Base-by-base conservation (phyloP, 2,797 vertebrate genomes). In the Poeciliopsis paucimaculata region DNA sequence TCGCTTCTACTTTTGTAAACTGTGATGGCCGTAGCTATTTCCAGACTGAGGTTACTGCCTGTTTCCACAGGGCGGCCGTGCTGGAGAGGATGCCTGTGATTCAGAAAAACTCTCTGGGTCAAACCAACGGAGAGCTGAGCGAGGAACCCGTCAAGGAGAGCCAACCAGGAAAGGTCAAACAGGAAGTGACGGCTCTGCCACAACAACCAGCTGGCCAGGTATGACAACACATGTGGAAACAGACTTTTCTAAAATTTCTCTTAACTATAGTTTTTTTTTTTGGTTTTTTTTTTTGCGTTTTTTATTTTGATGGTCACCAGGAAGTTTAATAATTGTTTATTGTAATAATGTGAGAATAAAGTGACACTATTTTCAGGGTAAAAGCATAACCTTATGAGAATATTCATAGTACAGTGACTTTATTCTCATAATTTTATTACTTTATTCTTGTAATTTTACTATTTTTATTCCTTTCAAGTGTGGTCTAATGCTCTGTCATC, bases 1-100 rank as follows among this genome's bases (percentile, higher is more conserved):
- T 13, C 15, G 16, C 15, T 18, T 9, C 6, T 18, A 15, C 28
- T 62, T n/a, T 15, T 6, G n/a, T 8, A 9, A 1, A 18, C 31
- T 8, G 15, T 16, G 57, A 8, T 3, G 31, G 16, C 31, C 9
- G 31, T 4, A 34, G 60, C 18, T 36, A 1, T 20, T 36, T 36
- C 31, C 31, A 20, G 16, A 0, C 43, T 66, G n/a, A 83, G 72
- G 41, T 9, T 1, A 18, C 3, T 51, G 9, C 12, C 8, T 62
- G 1, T 77, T 9, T 80, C 34, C 76, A 72, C 91, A 98, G 97
- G 92, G 96, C 96, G 39, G 97, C 97, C 0, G 93, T 98, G 79
- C 91, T 98, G 83, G 97, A 98, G 88, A 96, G 97, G 92, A 98
- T 98, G 96, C 97, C 97, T 0, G 93, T 97, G 41, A 93, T 96